These are phyloP conservation scores for Camponotus pennsylvanicus DNA, from an alignment of 1,140 invertebrate genomes.

Conservation along the genomic window DNA sequence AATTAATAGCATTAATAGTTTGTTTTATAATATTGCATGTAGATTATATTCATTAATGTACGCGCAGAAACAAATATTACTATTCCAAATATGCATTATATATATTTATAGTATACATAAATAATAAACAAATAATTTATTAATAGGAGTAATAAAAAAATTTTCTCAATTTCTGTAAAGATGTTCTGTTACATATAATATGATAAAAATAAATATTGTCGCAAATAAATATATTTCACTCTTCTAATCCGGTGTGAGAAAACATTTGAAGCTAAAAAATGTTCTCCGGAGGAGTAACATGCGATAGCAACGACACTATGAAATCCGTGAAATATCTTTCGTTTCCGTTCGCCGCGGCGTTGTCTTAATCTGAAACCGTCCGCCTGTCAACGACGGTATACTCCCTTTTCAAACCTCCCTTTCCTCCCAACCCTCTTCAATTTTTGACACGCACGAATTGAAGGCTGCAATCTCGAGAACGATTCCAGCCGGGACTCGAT, in stretches of 20 bases:
- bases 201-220: background rate
- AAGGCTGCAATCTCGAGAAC: conserved; percentile 60
- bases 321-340: conserved; percentile 45
- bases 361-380: conserved; percentile 60
- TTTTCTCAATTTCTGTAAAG: background rate
- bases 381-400: conserved; percentile 36
- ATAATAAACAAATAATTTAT: background rate
- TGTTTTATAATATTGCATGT: conserved; percentile 15
- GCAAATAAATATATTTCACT: background rate
- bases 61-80: background rate
- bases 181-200: background rate
- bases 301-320: background rate
- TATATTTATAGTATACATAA: background rate
- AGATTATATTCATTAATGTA: background rate
- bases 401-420: conserved; percentile 29
- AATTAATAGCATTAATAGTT: conserved; percentile 10
- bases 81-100: background rate
- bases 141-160: background rate
- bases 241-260: background rate
- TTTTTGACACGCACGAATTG: conserved; percentile 56
- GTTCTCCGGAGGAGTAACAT: conserved; percentile 1
- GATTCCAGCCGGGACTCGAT: conserved; percentile 55
- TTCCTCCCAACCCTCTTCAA: conserved; percentile 50
- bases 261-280: background rate
- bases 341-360: conserved; percentile 41